These are phyloP conservation scores for Drosophila sordidula DNA, from an alignment of 2,888 invertebrate genomes.

Conservation along the genomic window DNA sequence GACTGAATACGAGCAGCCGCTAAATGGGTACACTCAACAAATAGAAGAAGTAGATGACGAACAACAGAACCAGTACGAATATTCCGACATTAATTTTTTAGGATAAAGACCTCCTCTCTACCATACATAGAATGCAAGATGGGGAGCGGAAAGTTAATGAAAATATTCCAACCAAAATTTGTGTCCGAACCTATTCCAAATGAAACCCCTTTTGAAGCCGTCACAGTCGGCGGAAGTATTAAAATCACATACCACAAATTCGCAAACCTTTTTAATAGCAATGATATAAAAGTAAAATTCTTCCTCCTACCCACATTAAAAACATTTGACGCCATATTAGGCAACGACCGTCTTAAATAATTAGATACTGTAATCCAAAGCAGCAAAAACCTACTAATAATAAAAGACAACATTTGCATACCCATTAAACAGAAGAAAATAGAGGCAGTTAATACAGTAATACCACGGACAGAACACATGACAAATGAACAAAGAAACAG, in stretches of 20 bases:
- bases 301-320: constrained; percentile 3
- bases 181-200: not conserved
- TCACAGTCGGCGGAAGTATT: constrained; percentile 1
- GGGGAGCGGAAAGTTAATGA: not conserved
- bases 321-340: constrained; percentile 2
- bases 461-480: too few species aligned
- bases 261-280: constrained; percentile 5
- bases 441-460: not conserved
- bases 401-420: not conserved
- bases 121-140: constrained; percentile 1
- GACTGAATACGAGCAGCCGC: not conserved
- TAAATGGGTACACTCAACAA: not conserved
- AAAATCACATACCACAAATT: constrained; percentile 10
- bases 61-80: not conserved
- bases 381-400: not conserved
- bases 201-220: not conserved
- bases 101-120: constrained; percentile 1
- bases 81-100: not conserved
- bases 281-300: constrained; percentile 4
- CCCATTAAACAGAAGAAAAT: constrained; percentile 2
- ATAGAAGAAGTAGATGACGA: not conserved
- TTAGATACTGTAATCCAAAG: not conserved
- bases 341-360: not conserved
- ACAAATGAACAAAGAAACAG: too few species aligned
- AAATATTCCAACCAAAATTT: constrained; percentile 6